Base-by-base conservation (phyloP, 1,140 invertebrate genomes). In the Macrosteles quadrilineatus region DNA sequence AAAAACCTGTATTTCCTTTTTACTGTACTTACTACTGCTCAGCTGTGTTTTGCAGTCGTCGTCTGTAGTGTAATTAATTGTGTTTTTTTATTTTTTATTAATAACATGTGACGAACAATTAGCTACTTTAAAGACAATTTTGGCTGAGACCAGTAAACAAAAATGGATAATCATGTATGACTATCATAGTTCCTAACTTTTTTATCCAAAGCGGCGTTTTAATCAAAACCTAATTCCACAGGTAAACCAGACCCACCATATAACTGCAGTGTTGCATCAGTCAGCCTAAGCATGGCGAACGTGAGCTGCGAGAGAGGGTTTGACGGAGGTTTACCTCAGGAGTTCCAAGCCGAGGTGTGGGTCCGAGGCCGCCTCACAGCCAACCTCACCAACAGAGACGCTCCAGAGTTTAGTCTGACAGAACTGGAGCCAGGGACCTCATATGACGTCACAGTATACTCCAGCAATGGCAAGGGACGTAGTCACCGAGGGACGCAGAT, bases 391-490 rank as follows among this genome's bases (percentile, higher is more conserved):
- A 84, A 74, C 65, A 81, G 81, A 71, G 31, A 27, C 4, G 40
- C 17, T 69, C 53, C 59, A 73, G 72, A 81, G 70, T 82, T 83
- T 71, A 72, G 71, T 63, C 75, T 82, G 45, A 73, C 76, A 14
- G 80, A 79, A 65, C 74, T 82, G 62, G 78, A 81, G 67, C 76
- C 80, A 2, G 80, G 83, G n/a, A 83, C 82, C 36, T 81, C 82
- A 25, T 80, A 83, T 59, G 75, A 79, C 11, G 76, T 85, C 14
- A 78, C 79, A 14, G 79, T 86, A 19, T 86, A 84, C 76, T 82
- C 86, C 11, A 80, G 81, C 65, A 87, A 87, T 73, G 79, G 81
- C 3, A 86, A 86, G 76, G 86, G 86, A 43, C 79, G 82, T 71
- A 82, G 82, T 68, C 65, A 9, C 11, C 0, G 30, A n/a, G 50